phyloP scores from a whole-genome alignment of 1,140 invertebrate species.

The Drosophila arawakana region DNA sequence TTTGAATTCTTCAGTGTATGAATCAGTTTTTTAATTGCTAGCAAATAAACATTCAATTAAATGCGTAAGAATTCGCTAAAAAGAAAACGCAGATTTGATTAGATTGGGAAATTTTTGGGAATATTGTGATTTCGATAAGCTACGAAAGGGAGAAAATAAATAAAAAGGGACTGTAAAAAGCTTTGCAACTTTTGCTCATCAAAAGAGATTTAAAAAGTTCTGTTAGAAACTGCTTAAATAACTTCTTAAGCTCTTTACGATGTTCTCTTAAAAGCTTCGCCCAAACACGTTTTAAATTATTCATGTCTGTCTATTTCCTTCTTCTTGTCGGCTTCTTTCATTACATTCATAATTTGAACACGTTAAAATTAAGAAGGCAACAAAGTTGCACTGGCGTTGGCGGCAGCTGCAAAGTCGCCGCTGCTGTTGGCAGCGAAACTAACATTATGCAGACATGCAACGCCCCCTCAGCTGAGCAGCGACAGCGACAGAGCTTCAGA shows the following conservation, averaged over 20 bases:
- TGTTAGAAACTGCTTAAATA: background rate
- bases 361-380: slow-evolving; percentile 4
- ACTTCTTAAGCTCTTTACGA: background rate
- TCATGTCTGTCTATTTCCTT: background rate
- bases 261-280: background rate
- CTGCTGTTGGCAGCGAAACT: slow-evolving; percentile 6
- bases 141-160: background rate
- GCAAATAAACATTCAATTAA: slow-evolving; percentile 31
- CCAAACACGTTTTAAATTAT: background rate
- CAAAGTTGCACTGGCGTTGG: slow-evolving; percentile 43
- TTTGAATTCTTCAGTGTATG: background rate
- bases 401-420: slow-evolving; percentile 2
- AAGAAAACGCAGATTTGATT: slow-evolving; percentile 34
- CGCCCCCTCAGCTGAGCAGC: slow-evolving; percentile 28
- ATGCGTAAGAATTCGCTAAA: slow-evolving; percentile 13
- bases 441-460: slow-evolving; percentile 42
- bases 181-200: too few relatives aligned
- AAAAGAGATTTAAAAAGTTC: too few relatives aligned
- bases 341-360: slow-evolving; percentile 14
- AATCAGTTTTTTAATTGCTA: slow-evolving; percentile 19
- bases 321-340: slow-evolving; percentile 1
- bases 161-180: background rate
- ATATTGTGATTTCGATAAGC: slow-evolving; percentile 24
- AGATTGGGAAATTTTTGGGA: slow-evolving; percentile 6
- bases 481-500: slow-evolving; percentile 24